phyloP scores from a whole-genome alignment of 1,140 invertebrate genomes.

The Cepaea nemoralis region DNA sequence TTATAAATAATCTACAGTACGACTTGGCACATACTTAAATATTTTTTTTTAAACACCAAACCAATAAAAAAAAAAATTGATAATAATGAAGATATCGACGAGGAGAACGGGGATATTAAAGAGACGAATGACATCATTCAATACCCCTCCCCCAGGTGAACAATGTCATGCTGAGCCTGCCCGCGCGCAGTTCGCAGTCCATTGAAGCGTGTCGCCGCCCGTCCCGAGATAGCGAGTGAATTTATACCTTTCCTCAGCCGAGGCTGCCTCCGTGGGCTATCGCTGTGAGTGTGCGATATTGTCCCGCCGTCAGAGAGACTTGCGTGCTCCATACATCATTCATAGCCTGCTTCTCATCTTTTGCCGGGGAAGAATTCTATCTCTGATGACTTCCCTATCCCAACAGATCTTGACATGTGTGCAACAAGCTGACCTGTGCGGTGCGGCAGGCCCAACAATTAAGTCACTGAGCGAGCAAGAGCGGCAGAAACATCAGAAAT shows the following conservation, averaged over 20 bases:
- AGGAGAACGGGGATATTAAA: not conserved
- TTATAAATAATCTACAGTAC: too few species aligned
- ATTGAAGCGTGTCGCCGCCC: not conserved
- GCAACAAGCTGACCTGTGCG: not conserved
- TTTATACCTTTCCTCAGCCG: not conserved
- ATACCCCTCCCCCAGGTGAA: not conserved
- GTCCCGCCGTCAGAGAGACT: not conserved
- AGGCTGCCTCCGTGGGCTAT: not conserved
- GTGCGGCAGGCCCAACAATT: not conserved
- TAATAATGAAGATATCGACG: not conserved
- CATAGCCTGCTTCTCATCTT: not conserved
- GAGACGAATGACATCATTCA: not conserved
- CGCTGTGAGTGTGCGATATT: not conserved
- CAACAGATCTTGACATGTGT: constrained; percentile 1
- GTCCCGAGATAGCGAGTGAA: not conserved
- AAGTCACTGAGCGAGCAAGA: not conserved
- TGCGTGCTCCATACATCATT: not conserved
- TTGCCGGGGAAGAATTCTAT: not conserved
- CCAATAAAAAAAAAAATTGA: not conserved
- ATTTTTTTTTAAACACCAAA: too few species aligned
- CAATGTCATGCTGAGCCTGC: not conserved
- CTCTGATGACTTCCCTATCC: not conserved
- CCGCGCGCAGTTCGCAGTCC: not conserved
- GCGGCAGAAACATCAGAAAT: not conserved
- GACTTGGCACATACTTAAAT: too few species aligned